A percentile compares a stretch with the other conserved stretches of the same genome.
These are phyloP conservation scores for Pteronura brasiliensis DNA, from an alignment of 2,113 vertebrate genomes.

Conservation along the genomic window DNA sequence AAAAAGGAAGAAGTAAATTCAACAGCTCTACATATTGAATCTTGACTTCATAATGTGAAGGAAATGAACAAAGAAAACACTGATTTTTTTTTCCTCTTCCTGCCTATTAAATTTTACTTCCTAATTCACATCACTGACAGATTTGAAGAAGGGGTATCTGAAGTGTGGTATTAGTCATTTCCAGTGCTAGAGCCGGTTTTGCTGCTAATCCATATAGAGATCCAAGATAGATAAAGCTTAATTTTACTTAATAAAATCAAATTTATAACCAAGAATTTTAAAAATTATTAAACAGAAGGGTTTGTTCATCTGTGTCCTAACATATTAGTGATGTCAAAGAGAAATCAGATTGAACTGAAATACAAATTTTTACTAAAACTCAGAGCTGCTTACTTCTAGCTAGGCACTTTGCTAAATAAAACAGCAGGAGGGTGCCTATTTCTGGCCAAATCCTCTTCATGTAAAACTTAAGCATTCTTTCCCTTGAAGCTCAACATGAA, in stretches of 20 bases:
- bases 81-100: background rate
- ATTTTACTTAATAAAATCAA: slow-evolving; percentile 44
- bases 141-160: background rate
- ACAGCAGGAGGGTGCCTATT: background rate
- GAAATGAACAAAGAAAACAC: background rate
- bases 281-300: background rate
- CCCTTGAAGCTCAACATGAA: slow-evolving; percentile 4
- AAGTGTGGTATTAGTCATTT: background rate
- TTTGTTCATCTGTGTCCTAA: background rate
- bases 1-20: background rate
- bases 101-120: background rate
- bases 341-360: background rate
- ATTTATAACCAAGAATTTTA: background rate
- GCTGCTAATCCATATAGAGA: background rate
- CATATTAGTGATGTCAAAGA: background rate
- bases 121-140: background rate
- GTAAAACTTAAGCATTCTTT: background rate
- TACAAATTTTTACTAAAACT: background rate
- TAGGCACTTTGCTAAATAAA: background rate
- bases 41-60: background rate
- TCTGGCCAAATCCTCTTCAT: background rate
- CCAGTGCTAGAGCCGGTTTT: background rate
- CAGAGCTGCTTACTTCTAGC: background rate
- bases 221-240: background rate
- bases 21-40: background rate